These are phyloP conservation scores for Megaceryle maxima DNA, from an alignment of 2,113 vertebrate species.

Conservation along the genomic window DNA sequence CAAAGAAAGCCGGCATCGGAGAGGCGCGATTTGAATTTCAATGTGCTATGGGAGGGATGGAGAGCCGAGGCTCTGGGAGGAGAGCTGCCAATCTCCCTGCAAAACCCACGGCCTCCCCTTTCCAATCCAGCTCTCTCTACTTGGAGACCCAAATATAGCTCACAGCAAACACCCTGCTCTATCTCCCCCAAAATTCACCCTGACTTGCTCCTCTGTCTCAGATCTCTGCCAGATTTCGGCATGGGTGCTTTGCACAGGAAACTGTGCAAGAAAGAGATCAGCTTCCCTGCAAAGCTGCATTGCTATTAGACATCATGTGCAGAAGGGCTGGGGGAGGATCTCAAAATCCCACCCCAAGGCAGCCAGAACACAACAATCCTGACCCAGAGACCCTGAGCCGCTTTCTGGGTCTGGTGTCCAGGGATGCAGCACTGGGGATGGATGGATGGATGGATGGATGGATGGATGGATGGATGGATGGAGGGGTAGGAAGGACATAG, in stretches of 20 bases:
- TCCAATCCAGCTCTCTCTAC: no score
- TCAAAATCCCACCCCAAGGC: not conserved
- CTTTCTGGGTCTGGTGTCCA: not conserved
- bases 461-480: no score
- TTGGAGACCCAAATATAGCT: not conserved
- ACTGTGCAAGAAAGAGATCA: no score
- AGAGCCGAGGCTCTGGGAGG: not conserved
- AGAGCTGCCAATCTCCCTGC: not conserved
- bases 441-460: not conserved
- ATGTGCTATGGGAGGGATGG: conserved; percentile 3
- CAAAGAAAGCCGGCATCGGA: not conserved
- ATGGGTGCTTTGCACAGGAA: not conserved
- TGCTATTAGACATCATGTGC: not conserved
- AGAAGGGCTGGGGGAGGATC: not conserved
- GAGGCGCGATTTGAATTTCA: conserved; percentile 29
- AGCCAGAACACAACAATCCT: not conserved
- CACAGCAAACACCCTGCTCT: not conserved
- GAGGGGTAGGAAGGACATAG: not conserved
- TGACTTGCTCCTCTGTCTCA: not conserved
- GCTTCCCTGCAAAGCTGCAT: not conserved
- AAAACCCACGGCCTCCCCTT: not conserved
- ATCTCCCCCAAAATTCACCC: not conserved
- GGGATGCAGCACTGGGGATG: not conserved
- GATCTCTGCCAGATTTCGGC: not conserved
- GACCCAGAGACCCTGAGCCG: not conserved